Conservation (phyloP, 2,113 vertebrate genomes). For the Dermatemys mawii region DNA sequence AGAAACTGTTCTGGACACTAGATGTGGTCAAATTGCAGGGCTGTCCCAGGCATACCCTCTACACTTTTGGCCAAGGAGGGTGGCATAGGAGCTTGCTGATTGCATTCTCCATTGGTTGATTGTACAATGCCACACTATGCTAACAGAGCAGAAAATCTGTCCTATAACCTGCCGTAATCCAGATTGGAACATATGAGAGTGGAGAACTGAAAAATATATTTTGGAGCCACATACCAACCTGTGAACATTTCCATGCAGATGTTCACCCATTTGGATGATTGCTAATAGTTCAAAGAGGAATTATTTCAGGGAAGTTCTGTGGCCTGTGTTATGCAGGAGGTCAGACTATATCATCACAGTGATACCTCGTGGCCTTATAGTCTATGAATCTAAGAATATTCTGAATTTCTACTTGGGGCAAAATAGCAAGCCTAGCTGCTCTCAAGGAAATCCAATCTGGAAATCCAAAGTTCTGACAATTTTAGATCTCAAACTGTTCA, state of each 20-base stretch:
- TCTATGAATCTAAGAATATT: neutral
- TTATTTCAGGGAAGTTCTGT: neutral
- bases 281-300: neutral
- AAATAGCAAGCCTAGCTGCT: conserved; percentile 28
- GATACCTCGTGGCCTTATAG: neutral
- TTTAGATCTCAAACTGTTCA: neutral
- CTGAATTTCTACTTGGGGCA: conserved; percentile 28
- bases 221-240: neutral
- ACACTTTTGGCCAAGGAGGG: conserved; percentile 13
- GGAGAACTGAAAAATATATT: conserved; percentile 55
- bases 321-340: neutral
- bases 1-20: conserved; percentile 50
- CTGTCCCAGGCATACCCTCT: neutral
- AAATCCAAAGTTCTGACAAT: conserved; percentile 27
- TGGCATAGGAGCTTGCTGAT: conserved; percentile 33
- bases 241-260: conserved; percentile 32
- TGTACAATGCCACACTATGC: neutral
- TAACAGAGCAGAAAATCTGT: neutral
- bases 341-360: neutral
- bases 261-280: neutral
- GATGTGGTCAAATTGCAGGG: conserved; percentile 17
- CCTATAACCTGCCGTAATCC: conserved; percentile 31
- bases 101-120: conserved; percentile 48
- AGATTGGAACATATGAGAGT: conserved; percentile 60
- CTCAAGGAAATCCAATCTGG: conserved; percentile 21